phyloP scores from a whole-genome alignment of 2,797 vertebrate species.

The Leuciscus waleckii region DNA sequence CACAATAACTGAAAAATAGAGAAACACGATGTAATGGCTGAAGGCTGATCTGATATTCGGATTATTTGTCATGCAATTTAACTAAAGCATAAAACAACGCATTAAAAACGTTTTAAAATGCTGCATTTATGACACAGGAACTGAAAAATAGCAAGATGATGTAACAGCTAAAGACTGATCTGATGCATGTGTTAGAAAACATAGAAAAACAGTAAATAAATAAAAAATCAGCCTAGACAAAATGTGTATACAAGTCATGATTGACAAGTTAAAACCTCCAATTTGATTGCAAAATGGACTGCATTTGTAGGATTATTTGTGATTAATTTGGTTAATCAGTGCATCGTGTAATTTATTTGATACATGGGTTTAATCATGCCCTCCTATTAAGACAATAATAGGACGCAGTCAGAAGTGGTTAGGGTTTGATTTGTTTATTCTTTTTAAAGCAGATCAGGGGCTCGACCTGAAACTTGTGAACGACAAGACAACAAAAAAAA shows the following conservation, averaged over 20 bases:
- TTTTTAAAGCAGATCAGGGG: constrained; percentile 30
- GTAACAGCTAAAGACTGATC: not conserved
- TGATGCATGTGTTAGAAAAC: not conserved
- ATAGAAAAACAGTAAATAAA: not conserved
- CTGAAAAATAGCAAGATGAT: not conserved
- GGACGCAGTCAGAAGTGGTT: constrained; percentile 21
- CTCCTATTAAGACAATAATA: constrained; percentile 20
- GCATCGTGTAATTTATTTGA: not conserved
- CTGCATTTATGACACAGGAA: not conserved
- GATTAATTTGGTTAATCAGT: not conserved
- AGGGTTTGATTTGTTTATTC: constrained; percentile 49
- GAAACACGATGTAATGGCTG: not conserved
- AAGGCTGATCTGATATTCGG: not conserved
- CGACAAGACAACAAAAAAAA: constrained; percentile 37
- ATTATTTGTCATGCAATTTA: not conserved
- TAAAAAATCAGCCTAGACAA: not conserved
- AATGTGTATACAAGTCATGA: not conserved
- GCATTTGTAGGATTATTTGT: not conserved
- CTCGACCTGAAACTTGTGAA: constrained; percentile 37
- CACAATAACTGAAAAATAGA: not conserved
- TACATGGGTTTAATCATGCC: not conserved
- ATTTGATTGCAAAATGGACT: not conserved
- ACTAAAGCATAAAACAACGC: not conserved
- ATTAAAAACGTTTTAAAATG: not conserved
- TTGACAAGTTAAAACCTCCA: not conserved